Conservation (phyloP, 2,113 vertebrate genomes). For the Charina bottae region DNA sequence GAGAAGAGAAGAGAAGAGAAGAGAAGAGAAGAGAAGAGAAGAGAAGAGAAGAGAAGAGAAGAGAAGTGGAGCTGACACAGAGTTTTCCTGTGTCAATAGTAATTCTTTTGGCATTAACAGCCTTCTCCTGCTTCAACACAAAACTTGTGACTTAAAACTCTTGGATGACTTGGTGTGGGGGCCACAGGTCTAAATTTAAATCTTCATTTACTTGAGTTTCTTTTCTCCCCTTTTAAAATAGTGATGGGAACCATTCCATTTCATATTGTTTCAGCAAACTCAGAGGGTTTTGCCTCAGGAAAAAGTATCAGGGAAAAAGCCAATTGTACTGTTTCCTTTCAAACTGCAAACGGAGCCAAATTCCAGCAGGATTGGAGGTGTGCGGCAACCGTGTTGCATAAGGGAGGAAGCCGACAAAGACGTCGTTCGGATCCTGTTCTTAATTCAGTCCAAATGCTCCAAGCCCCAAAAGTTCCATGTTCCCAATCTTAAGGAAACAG, state of each 20-base stretch:
- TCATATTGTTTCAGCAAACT: slow-evolving; percentile 53
- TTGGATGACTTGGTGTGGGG: background rate
- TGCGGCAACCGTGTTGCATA: accelerated
- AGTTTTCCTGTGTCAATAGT: too few species aligned
- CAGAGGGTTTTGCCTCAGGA: slow-evolving; percentile 51
- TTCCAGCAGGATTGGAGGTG: background rate
- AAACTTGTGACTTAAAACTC: slow-evolving; percentile 1
- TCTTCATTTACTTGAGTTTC: slow-evolving; percentile 41
- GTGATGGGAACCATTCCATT: slow-evolving; percentile 48
- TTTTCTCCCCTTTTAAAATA: slow-evolving; percentile 10
- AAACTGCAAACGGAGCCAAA: slow-evolving; percentile 49
- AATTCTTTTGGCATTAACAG: slow-evolving; percentile 30
- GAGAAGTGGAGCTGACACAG: too few species aligned
- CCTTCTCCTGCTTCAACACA: slow-evolving; percentile 27
- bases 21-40: too few species aligned
- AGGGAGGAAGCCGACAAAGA: slow-evolving; percentile 25
- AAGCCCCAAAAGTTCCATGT: too few species aligned
- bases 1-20: too few species aligned
- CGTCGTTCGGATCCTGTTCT: background rate
- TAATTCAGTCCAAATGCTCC: accelerated
- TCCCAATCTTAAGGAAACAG: background rate
- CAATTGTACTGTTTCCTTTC: slow-evolving; percentile 54
- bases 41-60: too few species aligned
- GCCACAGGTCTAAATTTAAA: slow-evolving; percentile 57
- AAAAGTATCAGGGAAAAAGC: slow-evolving; percentile 47